Evolutionary conservation across 2,797 vertebrate genomes (phyloP).

Genomic region (Rhincodon typus): DNA sequence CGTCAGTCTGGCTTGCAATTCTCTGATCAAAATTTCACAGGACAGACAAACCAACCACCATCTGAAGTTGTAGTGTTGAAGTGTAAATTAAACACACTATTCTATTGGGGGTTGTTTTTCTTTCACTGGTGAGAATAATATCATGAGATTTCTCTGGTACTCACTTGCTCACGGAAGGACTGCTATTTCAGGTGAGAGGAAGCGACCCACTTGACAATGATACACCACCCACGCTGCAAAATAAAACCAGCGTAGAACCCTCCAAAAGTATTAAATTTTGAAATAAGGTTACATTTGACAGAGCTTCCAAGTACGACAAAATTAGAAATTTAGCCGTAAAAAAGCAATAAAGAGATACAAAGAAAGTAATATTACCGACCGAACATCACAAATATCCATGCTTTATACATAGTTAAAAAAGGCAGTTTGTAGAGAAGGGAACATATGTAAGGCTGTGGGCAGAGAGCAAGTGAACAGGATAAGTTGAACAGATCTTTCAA

Average conservation of each 20-base stretch:
- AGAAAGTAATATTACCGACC: neutral
- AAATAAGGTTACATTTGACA: neutral
- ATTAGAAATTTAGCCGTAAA: neutral
- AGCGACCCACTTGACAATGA: no score
- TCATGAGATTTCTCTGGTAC: neutral
- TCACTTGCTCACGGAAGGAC: neutral
- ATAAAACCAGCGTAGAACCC: neutral
- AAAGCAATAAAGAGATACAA: neutral
- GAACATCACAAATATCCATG: neutral
- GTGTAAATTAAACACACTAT: conserved; percentile 11
- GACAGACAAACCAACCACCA: no score
- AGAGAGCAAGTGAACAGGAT: neutral
- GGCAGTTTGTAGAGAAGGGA: neutral
- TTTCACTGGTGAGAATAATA: neutral
- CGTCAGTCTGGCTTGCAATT: neutral
- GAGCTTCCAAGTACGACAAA: no score
- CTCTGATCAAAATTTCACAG: neutral
- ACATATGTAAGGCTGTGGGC: neutral
- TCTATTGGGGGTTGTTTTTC: neutral
- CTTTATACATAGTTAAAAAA: neutral
- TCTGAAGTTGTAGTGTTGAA: neutral
- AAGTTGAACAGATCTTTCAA: neutral
- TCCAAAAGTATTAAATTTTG: neutral
- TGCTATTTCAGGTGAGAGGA: neutral
- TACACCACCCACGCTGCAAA: neutral